Evolutionary conservation across 37 sponge, comb jelly and placozoan genomes (phyloP), one percentile per base, ranked within the genome.

Genomic region (Crambe crambe): DNA sequence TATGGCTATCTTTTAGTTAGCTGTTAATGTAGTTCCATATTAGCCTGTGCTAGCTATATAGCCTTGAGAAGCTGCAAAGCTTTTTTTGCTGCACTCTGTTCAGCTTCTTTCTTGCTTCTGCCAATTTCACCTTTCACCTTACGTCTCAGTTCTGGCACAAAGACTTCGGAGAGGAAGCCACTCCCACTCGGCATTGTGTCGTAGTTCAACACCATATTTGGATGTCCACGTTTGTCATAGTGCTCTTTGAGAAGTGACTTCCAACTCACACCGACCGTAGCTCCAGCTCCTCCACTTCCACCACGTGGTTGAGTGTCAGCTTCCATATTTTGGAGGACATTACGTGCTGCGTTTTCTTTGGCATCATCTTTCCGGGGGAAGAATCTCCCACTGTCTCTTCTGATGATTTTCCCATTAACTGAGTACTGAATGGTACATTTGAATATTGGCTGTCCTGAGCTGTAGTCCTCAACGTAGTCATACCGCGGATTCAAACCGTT

Each of bases 71-170:
- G 51, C 51, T 47, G 51, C 51, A 76, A 41, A 27, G 26, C 66
- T 25, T 40, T 78, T 8, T 78, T 36, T 65, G 66, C 78, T 43
- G 78, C 68, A 65, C 9, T 63, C 44, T 76, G 77, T 34, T 59
- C 61, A 27, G 63, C 61, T 4, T 76, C 77, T 22, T 58, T 22
- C 63, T 38, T 62, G 26, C 42, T 62, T 1, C 41, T 1, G 20
- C 27, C 20, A 4, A 58, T n/a, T 8, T 59, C 62, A 4, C 77
- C 78, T 44, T 4, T 2, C 18, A 63, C 68, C 39, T 37, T 35
- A 17, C 42, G 18, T 29, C 51, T 20, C 1, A 78, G 30, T 1
- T 37, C 42, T 30, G 26, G 25, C 12, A 36, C 2, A 34, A 5
- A 76, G 58, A 76, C 27, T 8, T 10, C 17, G 2, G 57, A 73